Evolutionary conservation across 2,113 vertebrate species (phyloP).

Genomic region (Macquaria australasica): DNA sequence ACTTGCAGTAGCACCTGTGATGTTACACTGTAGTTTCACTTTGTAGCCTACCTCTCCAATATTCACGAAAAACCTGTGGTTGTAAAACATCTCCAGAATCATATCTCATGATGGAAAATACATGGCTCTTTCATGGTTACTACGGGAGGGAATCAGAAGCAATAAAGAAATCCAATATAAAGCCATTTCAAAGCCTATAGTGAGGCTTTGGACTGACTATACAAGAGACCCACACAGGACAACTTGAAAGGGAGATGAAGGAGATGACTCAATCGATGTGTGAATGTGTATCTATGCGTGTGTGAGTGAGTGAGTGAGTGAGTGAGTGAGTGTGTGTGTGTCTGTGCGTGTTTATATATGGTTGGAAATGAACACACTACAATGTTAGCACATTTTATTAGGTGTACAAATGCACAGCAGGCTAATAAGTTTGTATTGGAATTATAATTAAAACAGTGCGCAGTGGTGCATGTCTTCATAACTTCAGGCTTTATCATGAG

Average conservation of each 20-base stretch:
- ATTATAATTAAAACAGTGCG: slow-evolving; percentile 70
- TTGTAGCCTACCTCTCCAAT: slow-evolving; percentile 34
- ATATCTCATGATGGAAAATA: slow-evolving; percentile 49
- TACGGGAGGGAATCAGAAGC: slow-evolving; percentile 44
- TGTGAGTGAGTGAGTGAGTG: not conserved
- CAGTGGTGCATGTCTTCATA: slow-evolving; percentile 66
- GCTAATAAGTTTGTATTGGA: slow-evolving; percentile 65
- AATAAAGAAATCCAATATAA: slow-evolving; percentile 56
- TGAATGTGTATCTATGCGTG: slow-evolving; percentile 2
- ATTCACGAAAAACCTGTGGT: slow-evolving; percentile 25
- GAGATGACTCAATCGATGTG: slow-evolving; percentile 72
- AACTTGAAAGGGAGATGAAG: slow-evolving; percentile 73
- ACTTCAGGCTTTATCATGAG: slow-evolving; percentile 65
- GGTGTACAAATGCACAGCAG: slow-evolving; percentile 55
- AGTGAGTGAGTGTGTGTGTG: not conserved
- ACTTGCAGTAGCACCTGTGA: slow-evolving; percentile 50
- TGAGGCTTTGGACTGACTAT: slow-evolving; percentile 56
- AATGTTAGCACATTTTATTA: slow-evolving; percentile 60
- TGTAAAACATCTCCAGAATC: slow-evolving; percentile 61
- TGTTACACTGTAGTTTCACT: slow-evolving; percentile 45
- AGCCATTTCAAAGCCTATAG: slow-evolving; percentile 68
- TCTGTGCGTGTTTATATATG: slow-evolving; percentile 23
- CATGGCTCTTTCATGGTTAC: slow-evolving; percentile 49
- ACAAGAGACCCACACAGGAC: slow-evolving; percentile 66
- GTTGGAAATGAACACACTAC: slow-evolving; percentile 47